Evolutionary conservation across 2,113 vertebrate genomes (phyloP).

Genomic region (Laticauda laticaudata): DNA sequence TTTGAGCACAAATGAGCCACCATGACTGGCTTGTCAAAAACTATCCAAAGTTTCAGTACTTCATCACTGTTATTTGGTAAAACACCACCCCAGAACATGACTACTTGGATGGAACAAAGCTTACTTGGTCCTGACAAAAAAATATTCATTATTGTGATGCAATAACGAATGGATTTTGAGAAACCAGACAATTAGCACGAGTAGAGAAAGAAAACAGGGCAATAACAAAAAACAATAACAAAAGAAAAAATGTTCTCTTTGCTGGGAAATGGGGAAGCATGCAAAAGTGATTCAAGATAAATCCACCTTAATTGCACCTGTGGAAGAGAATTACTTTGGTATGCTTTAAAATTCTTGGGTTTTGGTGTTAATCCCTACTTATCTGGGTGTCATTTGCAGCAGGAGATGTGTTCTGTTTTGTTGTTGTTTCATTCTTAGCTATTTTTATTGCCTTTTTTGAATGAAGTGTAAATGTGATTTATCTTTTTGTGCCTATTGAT

Average conservation of each 20-base stretch:
- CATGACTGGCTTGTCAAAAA: not conserved
- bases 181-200: not conserved
- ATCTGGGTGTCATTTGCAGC: not conserved
- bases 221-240: not conserved
- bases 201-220: not conserved
- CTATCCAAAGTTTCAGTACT: not conserved
- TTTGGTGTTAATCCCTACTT: not conserved
- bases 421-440: not conserved
- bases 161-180: not conserved
- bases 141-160: not conserved
- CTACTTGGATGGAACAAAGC: not conserved
- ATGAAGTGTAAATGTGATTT: not conserved
- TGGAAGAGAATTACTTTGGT: not conserved
- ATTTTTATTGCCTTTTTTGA: not conserved
- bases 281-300: not conserved
- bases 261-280: not conserved
- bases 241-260: not conserved
- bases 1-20: not conserved
- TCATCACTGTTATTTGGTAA: not conserved
- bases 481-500: not conserved
- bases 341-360: not conserved
- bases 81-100: not conserved
- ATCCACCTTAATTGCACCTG: not conserved
- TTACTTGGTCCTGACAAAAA: not conserved
- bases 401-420: not conserved